These are phyloP conservation scores for Archivesica marissinica DNA, from an alignment of 1,140 invertebrate genomes.

Conservation along the genomic window DNA sequence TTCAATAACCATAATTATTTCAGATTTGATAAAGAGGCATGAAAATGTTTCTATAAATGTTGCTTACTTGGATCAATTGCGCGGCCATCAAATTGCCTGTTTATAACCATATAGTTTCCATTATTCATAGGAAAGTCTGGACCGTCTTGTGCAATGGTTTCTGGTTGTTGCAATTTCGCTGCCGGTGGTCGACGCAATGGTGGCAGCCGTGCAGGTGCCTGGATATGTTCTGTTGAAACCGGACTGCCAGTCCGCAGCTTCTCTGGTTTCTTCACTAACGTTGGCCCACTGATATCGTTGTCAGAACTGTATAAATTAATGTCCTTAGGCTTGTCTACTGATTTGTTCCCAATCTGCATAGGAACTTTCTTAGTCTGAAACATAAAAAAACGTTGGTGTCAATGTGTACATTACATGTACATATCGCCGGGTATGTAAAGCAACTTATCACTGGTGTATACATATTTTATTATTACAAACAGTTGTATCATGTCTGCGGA, in stretches of 20 bases:
- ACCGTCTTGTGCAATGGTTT: background rate
- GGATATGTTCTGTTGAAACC: slow-evolving; percentile 1
- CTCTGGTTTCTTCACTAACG: slow-evolving; percentile 51
- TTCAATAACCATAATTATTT: background rate
- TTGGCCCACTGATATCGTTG: slow-evolving; percentile 28
- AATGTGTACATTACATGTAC: too few species aligned
- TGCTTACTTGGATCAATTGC: slow-evolving; percentile 71
- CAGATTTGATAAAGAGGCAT: background rate
- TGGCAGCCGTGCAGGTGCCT: background rate
- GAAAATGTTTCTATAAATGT: background rate
- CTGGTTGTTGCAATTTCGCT: background rate
- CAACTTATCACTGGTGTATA: too few species aligned
- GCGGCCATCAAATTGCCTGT: slow-evolving; percentile 70
- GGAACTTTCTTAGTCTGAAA: slow-evolving; percentile 58
- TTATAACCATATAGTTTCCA: slow-evolving; percentile 55
- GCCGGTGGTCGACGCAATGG: background rate
- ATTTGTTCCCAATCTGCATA: slow-evolving; percentile 22
- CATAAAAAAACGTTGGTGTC: too few species aligned
- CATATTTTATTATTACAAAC: too few species aligned
- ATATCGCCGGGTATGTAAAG: too few species aligned
- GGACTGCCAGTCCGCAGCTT: slow-evolving; percentile 39
- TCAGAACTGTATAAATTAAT: background rate
- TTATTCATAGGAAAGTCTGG: slow-evolving; percentile 18
- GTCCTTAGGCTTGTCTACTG: slow-evolving; percentile 39
- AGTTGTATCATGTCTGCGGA: too few species aligned